These are phyloP conservation scores for Coptodon rendalli DNA, from an alignment of 2,113 vertebrate species.

Conservation along the genomic window DNA sequence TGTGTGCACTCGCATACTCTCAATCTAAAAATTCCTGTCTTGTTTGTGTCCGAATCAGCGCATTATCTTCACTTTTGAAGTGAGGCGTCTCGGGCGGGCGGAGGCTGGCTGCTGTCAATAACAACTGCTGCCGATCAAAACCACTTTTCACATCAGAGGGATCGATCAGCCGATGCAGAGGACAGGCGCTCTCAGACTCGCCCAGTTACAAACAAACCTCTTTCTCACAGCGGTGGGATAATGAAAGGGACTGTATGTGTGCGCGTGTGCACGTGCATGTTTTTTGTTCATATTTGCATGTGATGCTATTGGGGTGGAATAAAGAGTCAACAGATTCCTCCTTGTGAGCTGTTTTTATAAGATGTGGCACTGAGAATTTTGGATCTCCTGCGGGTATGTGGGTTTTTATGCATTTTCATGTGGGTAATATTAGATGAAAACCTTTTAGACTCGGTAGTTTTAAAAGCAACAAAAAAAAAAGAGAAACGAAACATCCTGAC, in stretches of 20 bases:
- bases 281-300: not conserved
- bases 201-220: not conserved
- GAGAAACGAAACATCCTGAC: not conserved
- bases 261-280: not conserved
- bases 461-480: not conserved
- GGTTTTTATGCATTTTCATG: constrained; percentile 3
- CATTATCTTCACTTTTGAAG: constrained; percentile 26
- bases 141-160: constrained; percentile 49
- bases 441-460: not conserved
- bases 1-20: not conserved
- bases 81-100: not conserved
- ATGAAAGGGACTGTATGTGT: not conserved
- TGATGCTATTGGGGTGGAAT: not conserved
- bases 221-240: constrained; percentile 15
- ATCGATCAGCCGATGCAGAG: constrained; percentile 22
- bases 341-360: not conserved
- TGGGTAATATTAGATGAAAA: constrained; percentile 1
- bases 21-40: constrained; percentile 23
- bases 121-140: constrained; percentile 37
- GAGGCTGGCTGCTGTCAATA: constrained; percentile 43
- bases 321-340: not conserved
- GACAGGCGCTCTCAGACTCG: constrained; percentile 2
- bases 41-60: constrained; percentile 20
- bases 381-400: not conserved
- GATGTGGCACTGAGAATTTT: not conserved